Evolutionary conservation across 2,888 invertebrate genomes (phyloP).

Genomic region (Malthinus seriepunctatus): DNA sequence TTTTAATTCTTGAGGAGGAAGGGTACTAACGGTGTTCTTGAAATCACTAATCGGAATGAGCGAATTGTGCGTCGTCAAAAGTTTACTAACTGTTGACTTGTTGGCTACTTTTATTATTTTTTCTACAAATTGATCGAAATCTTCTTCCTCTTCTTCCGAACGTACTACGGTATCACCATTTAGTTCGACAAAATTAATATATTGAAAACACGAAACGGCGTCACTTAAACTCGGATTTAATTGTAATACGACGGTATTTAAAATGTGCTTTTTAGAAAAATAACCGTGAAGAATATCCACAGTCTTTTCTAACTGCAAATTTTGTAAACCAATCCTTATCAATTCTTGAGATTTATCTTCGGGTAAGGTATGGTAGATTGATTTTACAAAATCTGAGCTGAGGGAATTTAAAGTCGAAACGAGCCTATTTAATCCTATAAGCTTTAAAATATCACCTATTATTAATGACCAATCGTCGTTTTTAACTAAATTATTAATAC

Average conservation of each 20-base stretch:
- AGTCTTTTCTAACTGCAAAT: background rate
- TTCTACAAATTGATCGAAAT: slow-evolving; percentile 5
- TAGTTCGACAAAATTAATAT: slow-evolving; percentile 11
- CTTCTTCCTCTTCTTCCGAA: background rate
- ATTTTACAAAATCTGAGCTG: background rate
- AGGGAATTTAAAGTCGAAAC: background rate
- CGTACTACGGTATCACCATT: background rate
- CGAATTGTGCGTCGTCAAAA: too few species aligned
- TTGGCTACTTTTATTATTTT: background rate
- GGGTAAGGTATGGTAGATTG: background rate
- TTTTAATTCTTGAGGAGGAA: background rate
- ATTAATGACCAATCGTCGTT: slow-evolving; percentile 1
- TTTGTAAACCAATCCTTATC: background rate
- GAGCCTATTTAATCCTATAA: background rate
- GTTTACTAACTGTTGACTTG: background rate
- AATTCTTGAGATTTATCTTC: background rate
- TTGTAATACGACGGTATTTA: background rate
- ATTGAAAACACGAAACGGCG: slow-evolving; percentile 8
- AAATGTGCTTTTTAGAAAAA: too few species aligned
- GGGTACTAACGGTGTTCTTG: too few species aligned
- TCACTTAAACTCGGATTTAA: slow-evolving; percentile 11
- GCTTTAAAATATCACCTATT: background rate
- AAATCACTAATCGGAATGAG: too few species aligned
- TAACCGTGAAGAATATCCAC: background rate
- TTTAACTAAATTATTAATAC: background rate